phyloP scores from a whole-genome alignment of 2,113 vertebrate genomes.

The Nyctibius bracteatus region DNA sequence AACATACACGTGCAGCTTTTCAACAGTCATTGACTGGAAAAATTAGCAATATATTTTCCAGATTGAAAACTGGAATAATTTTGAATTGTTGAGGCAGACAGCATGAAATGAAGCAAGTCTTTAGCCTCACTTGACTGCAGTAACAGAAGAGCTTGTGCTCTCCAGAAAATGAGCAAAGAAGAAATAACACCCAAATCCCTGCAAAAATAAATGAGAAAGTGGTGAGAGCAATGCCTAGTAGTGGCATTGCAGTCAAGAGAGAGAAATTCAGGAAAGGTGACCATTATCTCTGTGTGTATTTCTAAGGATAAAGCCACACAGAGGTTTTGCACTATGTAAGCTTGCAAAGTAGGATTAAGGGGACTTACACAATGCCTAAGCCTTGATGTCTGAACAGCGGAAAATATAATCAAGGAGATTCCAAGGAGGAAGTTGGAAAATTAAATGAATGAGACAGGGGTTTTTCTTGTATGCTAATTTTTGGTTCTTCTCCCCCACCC shows the following conservation, averaged over 20 bases:
- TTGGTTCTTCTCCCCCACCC: neutral
- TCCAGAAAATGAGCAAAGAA: neutral
- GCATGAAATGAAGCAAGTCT: neutral
- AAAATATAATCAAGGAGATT: neutral
- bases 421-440: neutral
- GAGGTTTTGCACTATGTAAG: neutral
- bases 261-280: neutral
- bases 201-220: neutral
- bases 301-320: neutral
- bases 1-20: neutral
- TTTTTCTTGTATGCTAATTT: neutral
- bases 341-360: conserved; percentile 20
- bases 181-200: neutral
- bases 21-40: neutral
- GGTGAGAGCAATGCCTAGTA: neutral
- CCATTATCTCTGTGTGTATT: neutral
- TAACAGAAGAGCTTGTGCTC: neutral
- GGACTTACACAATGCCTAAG: neutral
- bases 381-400: neutral
- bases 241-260: neutral
- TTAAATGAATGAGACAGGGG: neutral
- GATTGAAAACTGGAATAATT: neutral
- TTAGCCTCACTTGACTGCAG: neutral
- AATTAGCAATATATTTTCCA: neutral
- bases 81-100: neutral